Conservation (phyloP, 2,797 vertebrate genomes). For the Pelochelys cantorii region DNA sequence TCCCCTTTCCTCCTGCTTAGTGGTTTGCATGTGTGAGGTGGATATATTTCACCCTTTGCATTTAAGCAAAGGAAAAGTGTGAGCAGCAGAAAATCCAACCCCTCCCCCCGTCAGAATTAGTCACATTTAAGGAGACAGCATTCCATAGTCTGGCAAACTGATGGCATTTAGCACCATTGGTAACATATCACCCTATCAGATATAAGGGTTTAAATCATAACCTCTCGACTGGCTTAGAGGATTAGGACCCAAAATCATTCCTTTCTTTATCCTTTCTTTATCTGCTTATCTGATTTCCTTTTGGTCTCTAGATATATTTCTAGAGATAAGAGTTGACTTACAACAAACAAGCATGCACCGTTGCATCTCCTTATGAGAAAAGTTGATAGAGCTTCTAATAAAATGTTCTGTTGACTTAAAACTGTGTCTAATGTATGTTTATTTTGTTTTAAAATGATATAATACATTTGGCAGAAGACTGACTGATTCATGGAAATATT, state of each 20-base stretch:
- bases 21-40: fast-evolving
- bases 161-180: not conserved
- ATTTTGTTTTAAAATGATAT: not conserved
- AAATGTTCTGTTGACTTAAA: not conserved
- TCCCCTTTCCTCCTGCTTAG: not conserved
- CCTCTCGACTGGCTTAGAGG: not conserved
- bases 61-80: not conserved
- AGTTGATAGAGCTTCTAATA: fast-evolving
- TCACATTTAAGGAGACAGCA: not conserved
- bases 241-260: not conserved
- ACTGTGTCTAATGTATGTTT: not conserved
- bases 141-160: not conserved
- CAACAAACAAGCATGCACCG: not conserved
- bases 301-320: not conserved
- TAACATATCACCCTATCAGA: not conserved
- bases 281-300: not conserved
- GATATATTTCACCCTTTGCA: not conserved
- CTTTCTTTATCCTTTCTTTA: not conserved
- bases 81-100: not conserved
- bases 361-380: not conserved
- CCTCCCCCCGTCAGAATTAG: fast-evolving
- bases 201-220: not conserved
- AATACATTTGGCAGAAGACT: not conserved
- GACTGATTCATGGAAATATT: not conserved
- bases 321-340: fast-evolving